Conservation (phyloP, 2,797 vertebrate species). For the Dipus sagitta region DNA sequence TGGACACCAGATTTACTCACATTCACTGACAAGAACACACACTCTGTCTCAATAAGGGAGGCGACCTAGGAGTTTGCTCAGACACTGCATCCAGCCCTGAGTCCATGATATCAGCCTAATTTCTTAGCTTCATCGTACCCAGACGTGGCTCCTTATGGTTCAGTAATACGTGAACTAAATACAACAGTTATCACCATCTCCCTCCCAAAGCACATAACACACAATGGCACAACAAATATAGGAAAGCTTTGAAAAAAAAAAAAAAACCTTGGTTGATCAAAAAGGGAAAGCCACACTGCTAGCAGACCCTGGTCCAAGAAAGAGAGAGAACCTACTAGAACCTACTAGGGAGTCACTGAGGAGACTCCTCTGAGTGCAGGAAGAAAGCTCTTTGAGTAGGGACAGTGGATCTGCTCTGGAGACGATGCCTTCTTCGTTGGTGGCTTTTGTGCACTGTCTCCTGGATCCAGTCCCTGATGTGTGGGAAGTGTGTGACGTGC, state of each 20-base stretch:
- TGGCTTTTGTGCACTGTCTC: too few relatives aligned
- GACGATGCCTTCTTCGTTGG: neutral
- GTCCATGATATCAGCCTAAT: neutral
- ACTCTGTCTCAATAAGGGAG: neutral
- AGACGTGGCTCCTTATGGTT: neutral
- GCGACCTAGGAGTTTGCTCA: neutral
- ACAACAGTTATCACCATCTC: neutral
- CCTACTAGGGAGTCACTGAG: neutral
- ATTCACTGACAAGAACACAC: neutral
- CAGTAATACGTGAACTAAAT: neutral
- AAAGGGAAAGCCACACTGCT: neutral
- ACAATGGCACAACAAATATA: neutral
- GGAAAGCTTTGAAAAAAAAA: neutral
- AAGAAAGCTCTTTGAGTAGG: neutral
- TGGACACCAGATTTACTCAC: neutral
- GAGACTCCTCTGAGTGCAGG: neutral
- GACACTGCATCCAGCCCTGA: neutral
- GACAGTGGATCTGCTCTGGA: neutral
- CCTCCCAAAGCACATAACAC: neutral
- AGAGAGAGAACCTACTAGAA: neutral
- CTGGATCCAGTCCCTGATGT: neutral
- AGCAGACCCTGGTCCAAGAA: neutral
- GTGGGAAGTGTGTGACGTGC: neutral
- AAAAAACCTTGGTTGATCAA: too few relatives aligned
- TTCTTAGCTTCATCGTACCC: neutral